Evolutionary conservation across 2,888 invertebrate genomes (phyloP).

Genomic region (Cinara cedri): DNA sequence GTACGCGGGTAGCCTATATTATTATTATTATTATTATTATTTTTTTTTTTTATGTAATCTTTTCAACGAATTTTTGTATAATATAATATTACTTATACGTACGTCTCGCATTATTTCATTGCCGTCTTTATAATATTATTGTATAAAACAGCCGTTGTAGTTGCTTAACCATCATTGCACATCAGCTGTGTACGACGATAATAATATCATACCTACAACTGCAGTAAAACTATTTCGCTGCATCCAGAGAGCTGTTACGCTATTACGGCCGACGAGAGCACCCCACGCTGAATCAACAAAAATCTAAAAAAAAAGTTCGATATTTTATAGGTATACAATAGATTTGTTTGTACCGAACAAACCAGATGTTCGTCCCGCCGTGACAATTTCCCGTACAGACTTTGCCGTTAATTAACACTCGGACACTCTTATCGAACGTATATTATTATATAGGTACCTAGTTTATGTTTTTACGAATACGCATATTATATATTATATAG

Average conservation of each 20-base stretch:
- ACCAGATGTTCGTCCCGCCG: conserved; percentile 1
- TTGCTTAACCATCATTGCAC: conserved; percentile 17
- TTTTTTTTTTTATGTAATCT: conserved; percentile 22
- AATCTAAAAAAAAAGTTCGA: conserved; percentile 18
- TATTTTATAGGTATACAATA: too few relatives aligned
- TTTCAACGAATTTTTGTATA: conserved; percentile 17
- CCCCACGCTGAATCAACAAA: background rate
- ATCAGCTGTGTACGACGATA: background rate
- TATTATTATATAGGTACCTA: background rate
- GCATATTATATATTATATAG: too few relatives aligned
- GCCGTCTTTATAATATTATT: background rate
- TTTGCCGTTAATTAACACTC: conserved; percentile 15
- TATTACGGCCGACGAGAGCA: background rate
- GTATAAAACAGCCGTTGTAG: background rate
- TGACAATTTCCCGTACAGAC: conserved; percentile 1
- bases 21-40: too few relatives aligned
- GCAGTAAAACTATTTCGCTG: conserved; percentile 11
- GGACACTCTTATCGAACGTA: background rate
- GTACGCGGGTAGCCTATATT: conserved; percentile 17
- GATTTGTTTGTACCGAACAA: background rate
- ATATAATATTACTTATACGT: too few relatives aligned
- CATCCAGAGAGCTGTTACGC: background rate
- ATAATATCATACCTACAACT: too few relatives aligned
- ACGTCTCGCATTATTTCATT: conserved; percentile 14
- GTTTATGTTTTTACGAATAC: conserved; percentile 1